A percentile compares a stretch with the other conserved stretches of the same genome.
phyloP scores from a whole-genome alignment of 2,113 vertebrate genomes.

The Amazona vittata region DNA sequence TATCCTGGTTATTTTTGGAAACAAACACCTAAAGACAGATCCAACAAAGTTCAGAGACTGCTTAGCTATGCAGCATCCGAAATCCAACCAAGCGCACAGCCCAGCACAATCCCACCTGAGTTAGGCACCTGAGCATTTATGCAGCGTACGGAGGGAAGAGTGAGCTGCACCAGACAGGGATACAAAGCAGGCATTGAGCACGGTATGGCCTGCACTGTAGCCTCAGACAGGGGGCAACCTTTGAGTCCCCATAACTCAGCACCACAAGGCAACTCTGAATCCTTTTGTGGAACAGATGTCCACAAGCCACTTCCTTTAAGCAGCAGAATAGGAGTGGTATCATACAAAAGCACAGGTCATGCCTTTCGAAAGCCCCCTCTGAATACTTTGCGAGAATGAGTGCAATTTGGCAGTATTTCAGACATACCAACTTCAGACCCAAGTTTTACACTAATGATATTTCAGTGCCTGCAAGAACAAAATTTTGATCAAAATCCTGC shows the following conservation, averaged over 20 bases:
- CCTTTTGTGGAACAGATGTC: not conserved
- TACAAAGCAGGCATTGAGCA: not conserved
- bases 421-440: not conserved
- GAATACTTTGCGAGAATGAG: not conserved
- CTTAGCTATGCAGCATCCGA: not conserved
- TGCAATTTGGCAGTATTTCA: not conserved
- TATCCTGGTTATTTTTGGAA: not conserved
- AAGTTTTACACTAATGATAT: not conserved
- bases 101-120: not conserved
- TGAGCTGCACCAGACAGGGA: not conserved
- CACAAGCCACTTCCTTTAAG: not conserved
- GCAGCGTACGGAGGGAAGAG: not conserved
- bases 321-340: not conserved
- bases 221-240: not conserved
- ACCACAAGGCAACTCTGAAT: not conserved
- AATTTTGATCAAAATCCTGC: not conserved
- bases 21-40: not conserved
- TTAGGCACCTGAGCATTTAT: not conserved
- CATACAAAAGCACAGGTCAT: not conserved
- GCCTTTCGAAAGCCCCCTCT: not conserved
- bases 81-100: not conserved
- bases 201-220: rapidly evolving
- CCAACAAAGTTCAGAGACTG: not conserved
- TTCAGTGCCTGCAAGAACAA: not conserved
- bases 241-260: not conserved